Base-by-base conservation (phyloP, 2,113 vertebrate genomes). In the Syngnathoides biaculeatus region DNA sequence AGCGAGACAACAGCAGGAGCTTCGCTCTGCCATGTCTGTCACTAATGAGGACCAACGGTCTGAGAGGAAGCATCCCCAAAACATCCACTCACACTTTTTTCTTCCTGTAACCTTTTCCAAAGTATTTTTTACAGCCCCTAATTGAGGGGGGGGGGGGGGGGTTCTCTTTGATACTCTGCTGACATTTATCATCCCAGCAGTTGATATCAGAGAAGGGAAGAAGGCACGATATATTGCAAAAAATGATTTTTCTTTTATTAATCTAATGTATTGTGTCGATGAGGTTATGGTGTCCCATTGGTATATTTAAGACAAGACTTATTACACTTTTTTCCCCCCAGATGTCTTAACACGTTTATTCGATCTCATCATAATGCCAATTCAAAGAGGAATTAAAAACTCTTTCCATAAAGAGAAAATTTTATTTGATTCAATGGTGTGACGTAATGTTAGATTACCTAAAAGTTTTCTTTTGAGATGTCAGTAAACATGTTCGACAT, bases 21-120 rank as follows among this genome's bases (percentile, higher is more conserved):
- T 75, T 64, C 53, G 60, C 70, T 57, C 71, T 52, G 17, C 65
- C 70, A 55, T 40, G 68, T 79, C 76, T 65, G 68, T 84, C 78
- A 76, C 64, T 82, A 77, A 81, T 71, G 69, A 82, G 67, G 73
- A 62, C 74, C 62, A 78, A 69, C 80, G 73, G 61, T 68, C 74
- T 64, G 79, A 76, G 69, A 65, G 50, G 56, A 52, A 20, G 20
- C 11, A n/a, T 38, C 22, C n/a, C 39, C 55, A 24, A 60, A 39
- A 39, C n/a, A 40, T 20, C 58, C 5, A 12, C 38, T n/a, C 58
- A 60, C 58, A 60, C 35, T 19, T 58, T 60, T 52, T 22, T 59
- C 30, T 59, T 38, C 5, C 30, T 1, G 19, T 38, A 39, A 20
- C 35, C 35, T 59, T 59, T 59, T 59, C 19, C 35, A n/a, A 39